phyloP scores from a whole-genome alignment of 2,888 invertebrate genomes.

The Brachyptera putata region DNA sequence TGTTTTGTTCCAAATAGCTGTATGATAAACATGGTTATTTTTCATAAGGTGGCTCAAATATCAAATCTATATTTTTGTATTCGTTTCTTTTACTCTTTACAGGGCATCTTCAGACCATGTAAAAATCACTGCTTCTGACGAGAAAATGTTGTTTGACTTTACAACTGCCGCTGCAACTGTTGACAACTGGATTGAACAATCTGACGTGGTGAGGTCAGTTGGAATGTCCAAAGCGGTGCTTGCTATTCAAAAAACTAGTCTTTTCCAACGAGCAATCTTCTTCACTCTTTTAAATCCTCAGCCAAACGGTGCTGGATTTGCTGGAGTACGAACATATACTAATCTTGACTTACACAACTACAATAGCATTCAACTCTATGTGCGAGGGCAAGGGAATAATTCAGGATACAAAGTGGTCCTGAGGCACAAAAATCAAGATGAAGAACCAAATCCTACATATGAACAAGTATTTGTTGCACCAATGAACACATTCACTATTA shows the following conservation, averaged over 20 bases:
- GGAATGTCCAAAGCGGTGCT: constrained; percentile 63
- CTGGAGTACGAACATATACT: constrained; percentile 53
- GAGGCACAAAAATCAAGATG: constrained; percentile 53
- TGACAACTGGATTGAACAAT: constrained; percentile 57
- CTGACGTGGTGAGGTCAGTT: constrained; percentile 59
- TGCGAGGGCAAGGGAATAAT: constrained; percentile 57
- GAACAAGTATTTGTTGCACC: constrained; percentile 57
- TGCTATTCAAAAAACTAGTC: constrained; percentile 54
- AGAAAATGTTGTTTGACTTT: constrained; percentile 54
- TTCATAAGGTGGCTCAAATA: no score
- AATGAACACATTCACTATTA: constrained; percentile 51
- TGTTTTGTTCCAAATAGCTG: no score
- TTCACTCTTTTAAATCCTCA: constrained; percentile 63
- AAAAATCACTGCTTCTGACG: neutral
- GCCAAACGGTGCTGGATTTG: constrained; percentile 63
- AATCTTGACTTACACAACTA: constrained; percentile 50
- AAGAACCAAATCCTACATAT: constrained; percentile 56
- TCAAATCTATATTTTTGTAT: no score
- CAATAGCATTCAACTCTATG: constrained; percentile 50
- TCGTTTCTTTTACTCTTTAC: neutral
- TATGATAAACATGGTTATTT: no score
- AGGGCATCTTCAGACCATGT: neutral
- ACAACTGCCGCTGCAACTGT: constrained; percentile 47
- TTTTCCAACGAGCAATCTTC: constrained; percentile 58
- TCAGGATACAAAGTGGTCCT: constrained; percentile 56